These are phyloP conservation scores for Atta colombica DNA, from an alignment of 1,140 invertebrate genomes.

Conservation along the genomic window DNA sequence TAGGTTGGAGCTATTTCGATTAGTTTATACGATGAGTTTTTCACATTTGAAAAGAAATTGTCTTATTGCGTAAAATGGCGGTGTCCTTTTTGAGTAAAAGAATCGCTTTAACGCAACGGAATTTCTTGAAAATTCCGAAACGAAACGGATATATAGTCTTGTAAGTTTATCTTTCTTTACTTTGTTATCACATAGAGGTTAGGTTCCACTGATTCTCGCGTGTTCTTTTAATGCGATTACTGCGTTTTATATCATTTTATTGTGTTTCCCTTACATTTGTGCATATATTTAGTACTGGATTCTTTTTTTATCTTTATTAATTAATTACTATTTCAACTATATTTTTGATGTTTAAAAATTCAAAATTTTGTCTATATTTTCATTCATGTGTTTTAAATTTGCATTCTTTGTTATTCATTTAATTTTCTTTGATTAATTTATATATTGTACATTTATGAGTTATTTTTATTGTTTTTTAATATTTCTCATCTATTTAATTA, in stretches of 20 bases:
- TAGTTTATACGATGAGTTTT: slow-evolving; percentile 9
- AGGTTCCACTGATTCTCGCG: slow-evolving; percentile 64
- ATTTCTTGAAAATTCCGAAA: slow-evolving; percentile 81
- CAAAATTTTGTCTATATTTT: background rate
- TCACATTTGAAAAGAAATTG: slow-evolving; percentile 19
- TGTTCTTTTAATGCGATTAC: slow-evolving; percentile 7
- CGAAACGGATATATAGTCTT: slow-evolving; percentile 86
- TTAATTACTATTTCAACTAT: background rate
- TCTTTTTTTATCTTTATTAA: background rate
- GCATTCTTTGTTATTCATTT: background rate
- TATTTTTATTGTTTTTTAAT: background rate
- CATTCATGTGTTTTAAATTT: background rate
- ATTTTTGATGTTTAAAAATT: background rate
- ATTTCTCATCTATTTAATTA: background rate
- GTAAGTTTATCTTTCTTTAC: slow-evolving; percentile 80
- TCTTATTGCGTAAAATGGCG: slow-evolving; percentile 78
- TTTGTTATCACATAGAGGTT: slow-evolving; percentile 37
- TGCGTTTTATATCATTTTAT: background rate
- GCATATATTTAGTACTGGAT: background rate
- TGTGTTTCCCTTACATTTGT: background rate
- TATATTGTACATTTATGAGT: background rate
- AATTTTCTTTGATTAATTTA: background rate
- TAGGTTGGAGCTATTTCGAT: background rate
- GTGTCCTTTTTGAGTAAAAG: slow-evolving; percentile 81
- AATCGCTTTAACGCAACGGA: slow-evolving; percentile 78